Percentiles rank a stretch among this genome's conserved stretches.
Evolutionary conservation across 2,797 vertebrate genomes (phyloP).

Genomic region (Spinus olivaceus): DNA sequence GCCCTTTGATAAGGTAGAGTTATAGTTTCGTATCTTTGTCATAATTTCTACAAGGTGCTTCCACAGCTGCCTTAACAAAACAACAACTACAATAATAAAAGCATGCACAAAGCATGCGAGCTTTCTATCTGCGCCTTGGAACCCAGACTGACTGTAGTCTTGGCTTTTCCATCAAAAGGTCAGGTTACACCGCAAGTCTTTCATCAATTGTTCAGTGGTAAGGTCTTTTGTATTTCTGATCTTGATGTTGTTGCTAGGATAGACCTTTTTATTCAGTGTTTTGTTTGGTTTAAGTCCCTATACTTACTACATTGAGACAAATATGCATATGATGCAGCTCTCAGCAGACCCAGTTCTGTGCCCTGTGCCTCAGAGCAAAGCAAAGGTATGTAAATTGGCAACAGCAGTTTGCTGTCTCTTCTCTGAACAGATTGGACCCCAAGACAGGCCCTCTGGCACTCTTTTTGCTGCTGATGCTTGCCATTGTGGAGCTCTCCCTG

Average conservation of each 20-base stretch:
- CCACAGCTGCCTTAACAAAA: neutral
- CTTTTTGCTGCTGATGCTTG: neutral
- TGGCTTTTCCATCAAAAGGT: neutral
- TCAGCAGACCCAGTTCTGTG: neutral
- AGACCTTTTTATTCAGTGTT: neutral
- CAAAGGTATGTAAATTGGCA: conserved; percentile 15
- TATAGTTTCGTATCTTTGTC: neutral
- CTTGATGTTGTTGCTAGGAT: neutral
- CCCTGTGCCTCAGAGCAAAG: neutral
- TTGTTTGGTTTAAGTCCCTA: neutral
- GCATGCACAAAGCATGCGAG: neutral
- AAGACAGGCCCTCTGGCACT: neutral
- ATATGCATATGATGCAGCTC: neutral
- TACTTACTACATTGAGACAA: neutral
- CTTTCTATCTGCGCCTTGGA: neutral
- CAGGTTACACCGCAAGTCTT: neutral
- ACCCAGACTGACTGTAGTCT: neutral
- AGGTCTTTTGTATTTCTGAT: neutral
- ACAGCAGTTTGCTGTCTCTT: neutral
- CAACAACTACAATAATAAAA: neutral
- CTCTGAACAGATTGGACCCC: neutral
- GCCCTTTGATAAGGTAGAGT: neutral
- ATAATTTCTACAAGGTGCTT: neutral
- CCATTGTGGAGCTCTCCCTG: neutral
- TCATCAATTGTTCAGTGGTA: neutral